Percentiles rank a stretch among this genome's conserved stretches.
These are phyloP conservation scores for Turritopsis rubra DNA, from an alignment of 30 jellyfish, hydroid and myxozoan species.

Conservation along the genomic window DNA sequence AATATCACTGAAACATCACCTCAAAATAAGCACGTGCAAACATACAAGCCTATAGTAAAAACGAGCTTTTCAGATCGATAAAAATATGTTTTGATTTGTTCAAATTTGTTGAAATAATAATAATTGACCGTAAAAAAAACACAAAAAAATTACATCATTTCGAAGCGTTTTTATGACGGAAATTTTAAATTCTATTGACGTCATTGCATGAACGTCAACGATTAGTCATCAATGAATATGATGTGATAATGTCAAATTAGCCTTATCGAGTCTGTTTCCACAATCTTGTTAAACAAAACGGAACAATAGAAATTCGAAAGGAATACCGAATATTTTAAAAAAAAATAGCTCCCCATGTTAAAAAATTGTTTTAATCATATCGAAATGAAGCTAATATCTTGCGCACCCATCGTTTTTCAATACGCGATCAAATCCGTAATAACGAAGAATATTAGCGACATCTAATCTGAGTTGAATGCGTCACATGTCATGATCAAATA, in stretches of 20 bases:
- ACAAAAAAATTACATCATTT: neutral
- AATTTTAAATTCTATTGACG: neutral
- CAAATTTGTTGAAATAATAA: too few species aligned
- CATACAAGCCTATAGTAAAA: neutral
- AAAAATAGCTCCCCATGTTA: neutral
- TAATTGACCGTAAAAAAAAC: neutral
- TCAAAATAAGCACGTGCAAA: neutral
- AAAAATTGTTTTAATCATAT: neutral
- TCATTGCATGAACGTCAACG: neutral
- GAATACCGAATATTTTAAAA: neutral
- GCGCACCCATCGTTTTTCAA: neutral
- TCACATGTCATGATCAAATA: neutral
- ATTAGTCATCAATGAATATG: neutral
- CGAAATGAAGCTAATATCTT: neutral
- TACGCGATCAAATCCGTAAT: neutral
- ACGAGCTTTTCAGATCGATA: neutral
- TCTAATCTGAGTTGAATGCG: neutral
- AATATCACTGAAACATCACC: neutral
- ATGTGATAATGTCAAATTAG: neutral
- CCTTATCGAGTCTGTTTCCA: neutral
- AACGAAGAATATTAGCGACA: neutral
- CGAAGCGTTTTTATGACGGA: neutral
- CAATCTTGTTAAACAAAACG: neutral
- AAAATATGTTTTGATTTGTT: neutral
- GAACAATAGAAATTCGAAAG: neutral